Base-by-base conservation (phyloP, 1,140 invertebrate genomes). In the Drosophila sulfurigaster region DNA sequence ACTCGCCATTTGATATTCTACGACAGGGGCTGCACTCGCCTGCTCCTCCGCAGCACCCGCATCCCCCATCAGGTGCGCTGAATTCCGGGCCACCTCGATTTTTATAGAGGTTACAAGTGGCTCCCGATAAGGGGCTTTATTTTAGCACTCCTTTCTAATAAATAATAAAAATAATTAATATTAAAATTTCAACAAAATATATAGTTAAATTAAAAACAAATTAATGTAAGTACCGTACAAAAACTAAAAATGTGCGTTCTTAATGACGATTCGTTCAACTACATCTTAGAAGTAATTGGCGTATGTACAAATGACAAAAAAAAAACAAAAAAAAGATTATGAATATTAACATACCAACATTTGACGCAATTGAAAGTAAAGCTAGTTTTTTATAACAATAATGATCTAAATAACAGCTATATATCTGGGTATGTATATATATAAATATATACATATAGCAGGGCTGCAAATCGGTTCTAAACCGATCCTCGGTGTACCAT, bases 81-180 rank as follows among this genome's bases (percentile, higher is more conserved):
- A 91, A 92, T 85, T 86, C 91, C 57, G 86, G 82, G 70, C 91
- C 91, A 78, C 91, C 91, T 63, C 82, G 91, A 66, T 92, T 90
- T 82, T 92, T 92, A 92, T 92, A 92, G 88, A 92, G 82, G 82
- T 82, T 91, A 77, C 79, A 80, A 79, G 78, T 92, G 70, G 91
- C 78, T 76, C 86, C 80, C 72, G 85, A 92, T 75, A 74, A 80
- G 74, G 88, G 82, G 72, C 75, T 81, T 70, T 91, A 90, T 87
- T 92, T 91, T 80, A 90, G 82, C 81, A 91, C 89, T 80, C 91
- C 88, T 82, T 91, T 92, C 78, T 92, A 56, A 38, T 38, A 38
- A 38, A 38, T 38, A 91, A 75, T 60, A 76, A 69, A 45, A 69
- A 35, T 51, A 49, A 75, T 35, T 30, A 67, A 69, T 3, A 56